A percentile compares a stretch with the other conserved stretches of the same genome.
phyloP scores from a whole-genome alignment of 2,888 invertebrate genomes.

The Agrypnus murinus region DNA sequence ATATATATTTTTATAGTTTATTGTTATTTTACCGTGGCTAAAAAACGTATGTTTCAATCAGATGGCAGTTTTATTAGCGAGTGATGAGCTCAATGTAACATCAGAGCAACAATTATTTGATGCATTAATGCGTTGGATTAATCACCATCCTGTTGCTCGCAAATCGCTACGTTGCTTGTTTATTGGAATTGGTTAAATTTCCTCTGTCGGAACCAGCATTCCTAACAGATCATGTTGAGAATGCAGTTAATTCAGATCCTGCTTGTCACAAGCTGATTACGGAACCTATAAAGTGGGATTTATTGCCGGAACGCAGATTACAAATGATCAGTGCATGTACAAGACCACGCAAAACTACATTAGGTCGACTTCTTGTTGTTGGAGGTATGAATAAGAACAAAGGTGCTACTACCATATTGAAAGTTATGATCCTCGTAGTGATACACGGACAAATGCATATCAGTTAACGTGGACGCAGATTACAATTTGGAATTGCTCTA shows the following conservation, averaged over 20 bases:
- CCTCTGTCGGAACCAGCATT: conserved; percentile 91
- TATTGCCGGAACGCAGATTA: conserved; percentile 88
- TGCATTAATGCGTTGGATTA: conserved; percentile 91
- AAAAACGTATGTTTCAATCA: no score
- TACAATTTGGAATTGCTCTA: conserved; percentile 95
- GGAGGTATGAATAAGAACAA: conserved; percentile 96
- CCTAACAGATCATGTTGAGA: conserved; percentile 90
- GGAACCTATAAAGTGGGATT: conserved; percentile 95
- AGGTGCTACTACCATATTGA: conserved; percentile 94
- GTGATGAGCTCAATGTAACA: conserved; percentile 94
- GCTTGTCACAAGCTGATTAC: conserved; percentile 91
- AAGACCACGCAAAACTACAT: conserved; percentile 92
- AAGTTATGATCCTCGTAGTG: conserved; percentile 88
- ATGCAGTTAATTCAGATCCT: conserved; percentile 74
- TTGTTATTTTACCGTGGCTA: no score
- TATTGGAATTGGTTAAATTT: conserved; percentile 86
- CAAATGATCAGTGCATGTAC: conserved; percentile 87
- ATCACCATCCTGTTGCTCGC: conserved; percentile 82
- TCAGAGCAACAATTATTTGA: conserved; percentile 93
- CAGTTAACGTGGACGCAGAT: conserved; percentile 85
- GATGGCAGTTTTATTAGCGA: conserved; percentile 84
- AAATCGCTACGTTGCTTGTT: conserved; percentile 80
- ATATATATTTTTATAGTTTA: no score
- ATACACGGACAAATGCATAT: conserved; percentile 85
- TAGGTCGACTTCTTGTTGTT: conserved; percentile 89